A percentile compares a stretch with the other conserved stretches of the same genome.
phyloP scores from a whole-genome alignment of 2,888 invertebrate species.

The Baccha elongata region DNA sequence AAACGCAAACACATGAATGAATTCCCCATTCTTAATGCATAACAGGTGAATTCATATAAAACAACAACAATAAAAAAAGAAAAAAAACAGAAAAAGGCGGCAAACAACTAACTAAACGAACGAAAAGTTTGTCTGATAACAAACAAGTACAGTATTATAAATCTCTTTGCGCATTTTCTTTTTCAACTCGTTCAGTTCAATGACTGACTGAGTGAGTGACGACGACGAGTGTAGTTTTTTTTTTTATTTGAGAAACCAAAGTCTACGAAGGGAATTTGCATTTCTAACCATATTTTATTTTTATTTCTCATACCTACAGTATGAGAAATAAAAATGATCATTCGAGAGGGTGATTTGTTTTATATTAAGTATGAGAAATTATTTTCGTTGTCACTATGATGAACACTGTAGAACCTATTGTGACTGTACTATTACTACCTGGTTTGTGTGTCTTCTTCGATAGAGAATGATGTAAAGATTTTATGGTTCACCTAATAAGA shows the following conservation, averaged over 20 bases:
- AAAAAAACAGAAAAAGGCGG: slow-evolving; percentile 52
- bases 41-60: slow-evolving; percentile 69
- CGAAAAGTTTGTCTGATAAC: slow-evolving; percentile 51
- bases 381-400: slow-evolving; percentile 17
- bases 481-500: neutral
- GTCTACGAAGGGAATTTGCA: slow-evolving; percentile 23
- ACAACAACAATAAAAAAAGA: slow-evolving; percentile 29
- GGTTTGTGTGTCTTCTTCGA: neutral
- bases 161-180: slow-evolving; percentile 72
- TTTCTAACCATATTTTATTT: neutral
- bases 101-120: slow-evolving; percentile 39
- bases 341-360: no score
- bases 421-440: neutral
- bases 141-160: slow-evolving; percentile 60
- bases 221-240: neutral
- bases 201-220: slow-evolving; percentile 51
- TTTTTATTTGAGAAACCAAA: neutral
- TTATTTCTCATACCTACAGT: slow-evolving; percentile 1
- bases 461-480: neutral
- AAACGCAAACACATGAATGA: slow-evolving; percentile 68
- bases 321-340: no score
- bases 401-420: slow-evolving; percentile 36
- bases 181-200: slow-evolving; percentile 70
- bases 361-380: slow-evolving; percentile 29
- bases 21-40: slow-evolving; percentile 61